Evolutionary conservation across 2,113 vertebrate species (phyloP), one percentile per base, ranked within the genome.

Genomic region (Rhinolophus sinicus): DNA sequence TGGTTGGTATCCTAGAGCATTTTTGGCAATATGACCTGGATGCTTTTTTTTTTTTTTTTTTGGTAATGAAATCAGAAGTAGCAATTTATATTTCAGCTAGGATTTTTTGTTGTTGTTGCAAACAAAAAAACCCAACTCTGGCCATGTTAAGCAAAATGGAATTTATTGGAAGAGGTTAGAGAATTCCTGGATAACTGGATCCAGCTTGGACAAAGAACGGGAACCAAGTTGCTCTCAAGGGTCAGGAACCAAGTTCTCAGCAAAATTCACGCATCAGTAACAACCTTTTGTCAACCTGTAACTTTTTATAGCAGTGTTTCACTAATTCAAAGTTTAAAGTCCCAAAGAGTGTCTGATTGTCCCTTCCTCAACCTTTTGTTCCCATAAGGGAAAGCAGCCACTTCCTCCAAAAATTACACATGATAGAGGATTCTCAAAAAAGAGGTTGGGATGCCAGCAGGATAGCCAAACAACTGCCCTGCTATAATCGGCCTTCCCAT

Each of bases 151-250:
- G 40, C 60, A 80, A 92, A 75, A 70, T 60, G 33, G 56, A 88
- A 84, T 93, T 62, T 73, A 38, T n/a, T 96, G 13, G 47, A 90
- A 88, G 12, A 87, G 16, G 21, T 90, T 90, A 80, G 47, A 67
- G 40, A 73, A 88, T 88, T 95, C 69, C 81, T 97, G 58, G 86
- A 90, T 96, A 94, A n/a, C 64, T 84, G 33, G 18, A 56, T 8
- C 26, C 44, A 73, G n/a, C 35, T 90, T 95, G 60, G 60, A 73
- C 44, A 60, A 92, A 76, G 65, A 92, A 82, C 2, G 89, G 82
- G 62, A 85, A 52, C 28, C 58, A 94, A 70, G 26, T 81, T 69
- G 33, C 35, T 92, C 64, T 95, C 44, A 47, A 33, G 52, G 44
- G 62, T 86, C 44, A 85, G 40, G 22, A 85, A 94, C 64, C 9